Conservation (phyloP, 2,888 invertebrate genomes). For the Dicranocentrus wangi region DNA sequence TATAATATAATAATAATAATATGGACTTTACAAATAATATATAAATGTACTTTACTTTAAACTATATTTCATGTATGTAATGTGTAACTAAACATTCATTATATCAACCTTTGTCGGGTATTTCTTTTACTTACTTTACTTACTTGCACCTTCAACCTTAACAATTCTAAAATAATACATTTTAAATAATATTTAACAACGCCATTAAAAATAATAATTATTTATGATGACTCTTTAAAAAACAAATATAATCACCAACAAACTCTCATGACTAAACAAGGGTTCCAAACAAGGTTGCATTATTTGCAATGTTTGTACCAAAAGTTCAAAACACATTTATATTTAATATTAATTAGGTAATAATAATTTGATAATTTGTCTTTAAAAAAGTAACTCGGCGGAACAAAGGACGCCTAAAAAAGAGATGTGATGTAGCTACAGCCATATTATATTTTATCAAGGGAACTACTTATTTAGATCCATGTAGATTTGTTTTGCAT, state of each 20-base stretch:
- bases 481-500: too few relatives aligned
- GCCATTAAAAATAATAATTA: constrained; percentile 20
- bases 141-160: constrained; percentile 12
- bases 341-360: too few relatives aligned
- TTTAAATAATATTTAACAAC: constrained; percentile 14
- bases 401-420: too few relatives aligned
- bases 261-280: constrained; percentile 36
- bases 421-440: too few relatives aligned
- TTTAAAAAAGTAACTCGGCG: too few relatives aligned
- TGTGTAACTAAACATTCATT: background rate
- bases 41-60: too few relatives aligned
- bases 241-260: constrained; percentile 55
- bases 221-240: constrained; percentile 40
- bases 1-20: constrained; percentile 10
- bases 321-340: too few relatives aligned
- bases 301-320: constrained; percentile 2
- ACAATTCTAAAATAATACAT: constrained; percentile 16
- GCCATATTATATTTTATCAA: too few relatives aligned
- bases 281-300: constrained; percentile 7
- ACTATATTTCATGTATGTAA: background rate
- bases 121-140: constrained; percentile 3
- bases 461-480: too few relatives aligned
- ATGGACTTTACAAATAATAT: background rate
- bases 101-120: background rate
- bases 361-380: too few relatives aligned